Evolutionary conservation across 2,113 vertebrate species (phyloP).

Genomic region (Oreochromis tanganicae): DNA sequence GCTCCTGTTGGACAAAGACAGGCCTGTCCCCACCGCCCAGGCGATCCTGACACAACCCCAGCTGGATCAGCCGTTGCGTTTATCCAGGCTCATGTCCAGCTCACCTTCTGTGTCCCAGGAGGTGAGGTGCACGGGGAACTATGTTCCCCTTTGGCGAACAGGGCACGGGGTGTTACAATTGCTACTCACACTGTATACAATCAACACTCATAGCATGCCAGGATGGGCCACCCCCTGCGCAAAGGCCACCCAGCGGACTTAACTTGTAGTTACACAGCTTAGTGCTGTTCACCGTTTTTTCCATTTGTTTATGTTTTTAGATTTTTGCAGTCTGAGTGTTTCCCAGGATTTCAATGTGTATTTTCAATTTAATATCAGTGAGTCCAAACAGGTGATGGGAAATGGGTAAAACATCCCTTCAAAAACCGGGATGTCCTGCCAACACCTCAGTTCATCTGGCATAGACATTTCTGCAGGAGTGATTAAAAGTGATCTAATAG

Average conservation of each 20-base stretch:
- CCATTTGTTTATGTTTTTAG: slow-evolving; percentile 42
- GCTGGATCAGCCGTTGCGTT: slow-evolving; percentile 49
- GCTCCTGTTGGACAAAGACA: slow-evolving; percentile 57
- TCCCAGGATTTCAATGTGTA: slow-evolving; percentile 40
- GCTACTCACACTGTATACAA: slow-evolving; percentile 46
- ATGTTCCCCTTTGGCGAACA: slow-evolving; percentile 25
- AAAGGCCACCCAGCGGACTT: slow-evolving; percentile 54
- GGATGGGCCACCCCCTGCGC: slow-evolving; percentile 41
- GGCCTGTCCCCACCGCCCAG: slow-evolving; percentile 48
- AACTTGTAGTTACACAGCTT: not conserved
- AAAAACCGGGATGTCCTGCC: slow-evolving; percentile 29
- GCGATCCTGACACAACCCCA: slow-evolving; percentile 57
- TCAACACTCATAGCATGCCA: slow-evolving; percentile 33
- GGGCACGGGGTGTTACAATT: slow-evolving; percentile 41
- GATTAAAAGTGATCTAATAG: slow-evolving; percentile 4
- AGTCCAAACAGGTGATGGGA: slow-evolving; percentile 33
- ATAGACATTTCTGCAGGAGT: slow-evolving; percentile 48
- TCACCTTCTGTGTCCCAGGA: slow-evolving; percentile 56
- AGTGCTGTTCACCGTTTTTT: slow-evolving; percentile 28
- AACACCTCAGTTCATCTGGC: slow-evolving; percentile 59
- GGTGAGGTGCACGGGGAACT: slow-evolving; percentile 34
- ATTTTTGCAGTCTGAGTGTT: slow-evolving; percentile 12
- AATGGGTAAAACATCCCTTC: slow-evolving; percentile 66
- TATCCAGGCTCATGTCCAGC: slow-evolving; percentile 59
- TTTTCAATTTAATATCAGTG: slow-evolving; percentile 52